Evolutionary conservation across 2,888 invertebrate genomes (phyloP).

Genomic region (Agriopis marginaria): DNA sequence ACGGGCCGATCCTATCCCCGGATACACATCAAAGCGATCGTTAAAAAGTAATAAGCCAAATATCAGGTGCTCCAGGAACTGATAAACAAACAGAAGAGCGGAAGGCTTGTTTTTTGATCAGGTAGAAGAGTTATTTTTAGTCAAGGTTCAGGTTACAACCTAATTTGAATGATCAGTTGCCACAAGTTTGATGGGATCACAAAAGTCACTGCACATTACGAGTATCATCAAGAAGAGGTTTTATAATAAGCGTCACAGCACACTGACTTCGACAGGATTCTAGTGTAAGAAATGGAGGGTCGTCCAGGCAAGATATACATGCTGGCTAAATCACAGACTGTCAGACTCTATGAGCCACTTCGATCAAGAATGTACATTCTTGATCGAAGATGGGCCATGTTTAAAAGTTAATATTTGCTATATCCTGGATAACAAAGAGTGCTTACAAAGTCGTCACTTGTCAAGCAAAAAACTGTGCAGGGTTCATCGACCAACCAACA

Average conservation of each 20-base stretch:
- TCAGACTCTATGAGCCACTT: too few species aligned
- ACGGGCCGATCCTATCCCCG: conserved; percentile 21
- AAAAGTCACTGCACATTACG: background rate
- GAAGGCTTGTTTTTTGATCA: conserved; percentile 1
- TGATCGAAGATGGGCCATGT: too few species aligned
- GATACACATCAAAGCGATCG: conserved; percentile 35
- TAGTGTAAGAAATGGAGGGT: background rate
- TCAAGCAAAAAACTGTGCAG: conserved; percentile 38
- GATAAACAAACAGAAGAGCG: conserved; percentile 20
- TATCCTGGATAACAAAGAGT: too few species aligned
- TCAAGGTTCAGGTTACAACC: background rate
- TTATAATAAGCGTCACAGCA: background rate
- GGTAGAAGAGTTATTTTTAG: conserved; percentile 1
- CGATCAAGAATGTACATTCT: too few species aligned
- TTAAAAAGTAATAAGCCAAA: conserved; percentile 43
- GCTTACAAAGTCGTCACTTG: conserved; percentile 12
- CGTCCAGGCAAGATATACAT: background rate
- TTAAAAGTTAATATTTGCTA: too few species aligned
- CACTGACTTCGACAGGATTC: background rate
- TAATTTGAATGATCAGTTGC: background rate
- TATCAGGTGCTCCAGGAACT: conserved; percentile 28
- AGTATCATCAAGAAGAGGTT: background rate
- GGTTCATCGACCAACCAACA: conserved; percentile 66
- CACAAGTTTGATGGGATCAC: background rate
- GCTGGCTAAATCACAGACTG: too few species aligned